phyloP scores from a whole-genome alignment of 2,888 invertebrate genomes.

The Lasioglossum leucozonium region DNA sequence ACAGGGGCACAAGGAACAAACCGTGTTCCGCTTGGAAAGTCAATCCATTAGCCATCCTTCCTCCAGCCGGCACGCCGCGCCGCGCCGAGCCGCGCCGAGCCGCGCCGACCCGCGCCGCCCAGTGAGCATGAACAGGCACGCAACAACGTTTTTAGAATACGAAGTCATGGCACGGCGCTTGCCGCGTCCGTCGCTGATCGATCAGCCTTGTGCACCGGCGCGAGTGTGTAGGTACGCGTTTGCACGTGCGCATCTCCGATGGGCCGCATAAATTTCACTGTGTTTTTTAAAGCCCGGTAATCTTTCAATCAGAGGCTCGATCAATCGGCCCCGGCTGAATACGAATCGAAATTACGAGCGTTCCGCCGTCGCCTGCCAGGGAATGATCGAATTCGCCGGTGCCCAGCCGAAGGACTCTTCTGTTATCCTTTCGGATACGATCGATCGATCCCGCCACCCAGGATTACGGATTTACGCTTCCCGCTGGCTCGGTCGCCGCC shows the following conservation, averaged over 20 bases:
- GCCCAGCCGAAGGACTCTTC: not conserved
- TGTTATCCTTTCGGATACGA: not conserved
- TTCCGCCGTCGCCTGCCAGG: no score
- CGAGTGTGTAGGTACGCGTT: not conserved
- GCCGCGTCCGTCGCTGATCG: not conserved
- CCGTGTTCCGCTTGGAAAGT: slow-evolving; percentile 6
- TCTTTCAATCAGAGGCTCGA: slow-evolving; percentile 37
- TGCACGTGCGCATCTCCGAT: slow-evolving; percentile 7
- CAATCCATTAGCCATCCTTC: slow-evolving; percentile 29
- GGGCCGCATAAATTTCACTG: slow-evolving; percentile 40
- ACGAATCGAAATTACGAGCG: slow-evolving; percentile 35
- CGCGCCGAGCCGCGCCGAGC: no score
- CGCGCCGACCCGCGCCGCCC: no score
- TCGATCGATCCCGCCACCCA: not conserved
- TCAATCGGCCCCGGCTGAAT: slow-evolving; percentile 29
- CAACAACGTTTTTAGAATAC: slow-evolving; percentile 23
- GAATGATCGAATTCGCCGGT: slow-evolving; percentile 15
- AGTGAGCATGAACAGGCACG: not conserved
- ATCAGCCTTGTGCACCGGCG: slow-evolving; percentile 5
- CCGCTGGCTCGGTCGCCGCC: not conserved
- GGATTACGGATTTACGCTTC: slow-evolving; percentile 1
- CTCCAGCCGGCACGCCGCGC: slow-evolving; percentile 1
- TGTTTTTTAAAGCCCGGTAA: slow-evolving; percentile 34
- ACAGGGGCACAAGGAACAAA: not conserved
- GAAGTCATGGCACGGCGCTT: not conserved